Base-by-base conservation (phyloP, 23 tunicate genomes). In the Trididemnum miniatum region DNA sequence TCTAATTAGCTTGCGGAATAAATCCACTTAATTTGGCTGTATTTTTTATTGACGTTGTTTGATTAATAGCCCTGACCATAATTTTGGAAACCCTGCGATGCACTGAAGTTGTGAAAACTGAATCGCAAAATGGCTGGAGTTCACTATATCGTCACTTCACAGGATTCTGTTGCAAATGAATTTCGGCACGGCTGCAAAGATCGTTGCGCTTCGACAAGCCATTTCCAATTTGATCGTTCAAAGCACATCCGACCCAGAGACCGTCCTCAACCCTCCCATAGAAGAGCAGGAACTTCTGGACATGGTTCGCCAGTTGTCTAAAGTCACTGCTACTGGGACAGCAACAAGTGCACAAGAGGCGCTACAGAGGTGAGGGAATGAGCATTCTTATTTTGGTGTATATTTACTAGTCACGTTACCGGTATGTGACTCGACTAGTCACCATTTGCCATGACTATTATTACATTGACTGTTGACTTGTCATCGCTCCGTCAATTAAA, bases 291-390 rank as follows among this genome's bases (percentile, higher is more conserved):
- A 85, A 65, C 73, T 91, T 26, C 81, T 91, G n/a, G 83, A 86
- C 33, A 32, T 91, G 34, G 63, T 91, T 3, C 52, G 83, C 20
- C 73, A 82, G 50, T 39, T 91, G n/a, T 91, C 97, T 25, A 76
- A 77, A 33, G 51, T 88, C 18, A 49, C 66, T 26, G 97, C 97
- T 2, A 89, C 97, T 36, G 97, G 97, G 33, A 51, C 87, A 31
- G 77, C 64, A 22, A 62, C 82, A 23, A 76, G 65, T 35, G 76
- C 97, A 2, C 84, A 86, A 34, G 90, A 91, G 31, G 97, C 97
- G 1, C 38, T 91, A 20, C 82, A 80, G 39, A 91, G 97, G 97
- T 91, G n/a, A n/a, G n/a, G n/a, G n/a, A n/a, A n/a, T n/a, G n/a
- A n/a, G n/a, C n/a, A n/a, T n/a, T n/a, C n/a, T n/a, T n/a, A n/a